These are phyloP conservation scores for Hiodon alosoides DNA, from an alignment of 2,113 vertebrate genomes.

Conservation along the genomic window DNA sequence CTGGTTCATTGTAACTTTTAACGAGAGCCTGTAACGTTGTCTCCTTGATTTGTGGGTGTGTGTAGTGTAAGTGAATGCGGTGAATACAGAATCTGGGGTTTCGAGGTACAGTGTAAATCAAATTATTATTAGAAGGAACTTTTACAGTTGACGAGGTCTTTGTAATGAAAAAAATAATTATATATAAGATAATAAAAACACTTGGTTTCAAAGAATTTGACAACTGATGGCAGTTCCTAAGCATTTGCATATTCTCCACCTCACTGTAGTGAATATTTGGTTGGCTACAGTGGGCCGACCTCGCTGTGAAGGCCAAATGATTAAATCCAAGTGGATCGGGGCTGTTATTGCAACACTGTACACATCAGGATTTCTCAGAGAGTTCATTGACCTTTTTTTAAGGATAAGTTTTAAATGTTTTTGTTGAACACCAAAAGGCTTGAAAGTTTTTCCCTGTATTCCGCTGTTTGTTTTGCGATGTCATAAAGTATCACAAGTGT, in stretches of 20 bases:
- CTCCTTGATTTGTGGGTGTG: neutral
- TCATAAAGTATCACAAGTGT: neutral
- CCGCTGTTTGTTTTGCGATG: neutral
- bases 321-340: neutral
- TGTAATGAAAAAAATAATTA: no score
- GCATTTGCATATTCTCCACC: no score
- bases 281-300: no score
- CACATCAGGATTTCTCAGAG: neutral
- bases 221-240: no score
- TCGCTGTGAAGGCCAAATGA: neutral
- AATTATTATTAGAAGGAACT: neutral
- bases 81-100: constrained; percentile 24
- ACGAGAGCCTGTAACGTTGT: neutral
- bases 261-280: no score
- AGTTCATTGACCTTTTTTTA: neutral
- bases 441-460: neutral
- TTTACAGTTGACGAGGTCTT: neutral
- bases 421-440: neutral
- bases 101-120: neutral
- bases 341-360: neutral
- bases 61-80: neutral
- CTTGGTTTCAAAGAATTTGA: no score
- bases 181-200: no score
- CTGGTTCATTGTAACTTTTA: neutral
- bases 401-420: neutral